Base-by-base conservation (phyloP, 2,888 invertebrate species). In the Choreutis nemorana region DNA sequence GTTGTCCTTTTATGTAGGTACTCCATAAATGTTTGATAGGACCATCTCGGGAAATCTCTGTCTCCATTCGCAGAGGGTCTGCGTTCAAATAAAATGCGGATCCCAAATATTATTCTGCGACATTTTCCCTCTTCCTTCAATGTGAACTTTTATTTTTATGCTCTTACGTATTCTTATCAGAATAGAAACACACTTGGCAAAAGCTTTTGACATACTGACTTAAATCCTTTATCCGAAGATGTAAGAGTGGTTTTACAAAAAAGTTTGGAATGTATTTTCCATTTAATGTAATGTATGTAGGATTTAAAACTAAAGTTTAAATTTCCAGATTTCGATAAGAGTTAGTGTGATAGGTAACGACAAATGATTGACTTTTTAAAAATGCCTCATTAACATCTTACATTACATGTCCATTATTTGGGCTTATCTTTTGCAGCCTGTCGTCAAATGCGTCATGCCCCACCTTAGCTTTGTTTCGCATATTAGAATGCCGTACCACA, bases 141-240 rank as follows among this genome's bases (percentile, higher is more conserved):
- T 70, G 73, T 65, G 75, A 75, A 78, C 77, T 75, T 78, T 77
- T 78, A 78, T 78, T 78, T 77, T 77, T 78, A 78, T 75, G 66
- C 67, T 62, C 66, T 62, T 67, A 68, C 73, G 70, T 72, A 72
- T 71, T 71, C 77, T 39, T 78, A 78, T 78, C 77, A 64, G 68
- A 56, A 58, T 45, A 60, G 64, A 59, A 71, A 71, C 75, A 71
- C 72, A 65, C 72, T 64, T 57, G 51, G 54, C 55, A 57, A 54
- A 64, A 71, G 66, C 66, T 68, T 60, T 60, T 65, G 65, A 67
- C 66, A 66, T 66, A 70, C 67, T 70, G 67, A 60, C 65, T 70
- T 63, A 63, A 70, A 72, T 68, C 67, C 63, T 59, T 59, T 56
- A 53, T 52, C 55, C 57, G 45, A 50, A 61, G 38, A 39, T 39